Conservation (phyloP, 2,888 invertebrate genomes). For the Invenusta paracnida region DNA sequence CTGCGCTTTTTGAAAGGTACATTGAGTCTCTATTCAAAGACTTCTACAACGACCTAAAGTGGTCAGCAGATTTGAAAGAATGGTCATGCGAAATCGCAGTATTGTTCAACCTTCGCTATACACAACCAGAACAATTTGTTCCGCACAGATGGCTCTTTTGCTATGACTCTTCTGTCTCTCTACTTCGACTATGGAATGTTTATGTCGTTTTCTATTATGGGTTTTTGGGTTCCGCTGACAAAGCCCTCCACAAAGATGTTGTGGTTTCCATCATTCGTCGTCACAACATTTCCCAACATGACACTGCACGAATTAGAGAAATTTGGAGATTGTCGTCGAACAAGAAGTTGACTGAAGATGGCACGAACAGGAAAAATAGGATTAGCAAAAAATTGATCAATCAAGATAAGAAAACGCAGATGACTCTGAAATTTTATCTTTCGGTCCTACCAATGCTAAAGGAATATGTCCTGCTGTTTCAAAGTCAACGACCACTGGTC, state of each 20-base stretch:
- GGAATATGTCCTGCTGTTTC: conserved; percentile 34
- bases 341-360: conserved; percentile 35
- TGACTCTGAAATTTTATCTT: conserved; percentile 32
- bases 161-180: conserved; percentile 38
- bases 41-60: conserved; percentile 44
- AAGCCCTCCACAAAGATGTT: conserved; percentile 1
- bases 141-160: conserved; percentile 45
- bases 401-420: conserved; percentile 31
- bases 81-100: conserved; percentile 35
- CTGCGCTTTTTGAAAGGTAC: conserved; percentile 30
- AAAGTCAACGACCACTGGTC: conserved; percentile 33
- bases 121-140: conserved; percentile 38
- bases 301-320: conserved; percentile 2
- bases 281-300: background rate
- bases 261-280: background rate
- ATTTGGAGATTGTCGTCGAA: conserved; percentile 16
- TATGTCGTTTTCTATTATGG: conserved; percentile 36
- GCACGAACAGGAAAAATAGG: conserved; percentile 28
- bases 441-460: conserved; percentile 36
- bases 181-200: conserved; percentile 19
- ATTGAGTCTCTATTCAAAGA: conserved; percentile 41
- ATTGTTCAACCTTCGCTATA: conserved; percentile 36
- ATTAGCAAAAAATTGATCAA: conserved; percentile 17
- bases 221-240: background rate
- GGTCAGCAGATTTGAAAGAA: conserved; percentile 42